Evolutionary conservation across 2,888 invertebrate genomes (phyloP), one percentile per base, ranked within the genome.

Genomic region (Monopis laevigella): DNA sequence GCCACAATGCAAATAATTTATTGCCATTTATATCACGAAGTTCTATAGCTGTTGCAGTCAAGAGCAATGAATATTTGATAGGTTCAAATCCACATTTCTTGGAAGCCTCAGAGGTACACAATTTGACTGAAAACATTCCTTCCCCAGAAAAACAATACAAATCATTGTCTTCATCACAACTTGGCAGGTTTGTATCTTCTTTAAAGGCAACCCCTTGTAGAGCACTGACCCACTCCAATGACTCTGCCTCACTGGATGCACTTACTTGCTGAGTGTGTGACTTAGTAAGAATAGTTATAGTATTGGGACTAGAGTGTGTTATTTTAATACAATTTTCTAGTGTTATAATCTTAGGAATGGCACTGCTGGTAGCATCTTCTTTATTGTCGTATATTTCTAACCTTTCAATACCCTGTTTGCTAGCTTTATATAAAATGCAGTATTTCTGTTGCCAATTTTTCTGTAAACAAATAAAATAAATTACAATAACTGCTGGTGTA

Each of bases 291-390:
- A 94, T 87, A 49, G 86, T 84, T 49, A 84, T 81, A 56, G 85
- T 86, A 42, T 83, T 83, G 59, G 84, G 66, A 84, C 74, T 59
- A 83, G 82, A 61, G 63, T 87, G 85, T 47, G 86, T 85, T 56
- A 94, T 92, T 83, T 94, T 94, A 29, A 93, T 88, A 64, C 93
- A 93, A 62, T 93, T 90, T 73, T 93, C 92, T 41, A 94, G 82
- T 1, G 93, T 91, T 46, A 94, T 87, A 45, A 93, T 92, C 61
- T 88, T 87, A 21, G 88, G 86, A 54, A 87, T 83, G 51, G 83
- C 86, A 52, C 77, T 73, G 46, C 82, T 60, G 45, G 83, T 69
- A 13, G 83, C 83, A 58, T 92, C 91, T 49, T 90, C 91, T 65
- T 88, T 88, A 55, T 83, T 86, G 52, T 94, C 94, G 64, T 89